Base-by-base conservation (phyloP, 2,888 invertebrate species). In the Tachina fera region DNA sequence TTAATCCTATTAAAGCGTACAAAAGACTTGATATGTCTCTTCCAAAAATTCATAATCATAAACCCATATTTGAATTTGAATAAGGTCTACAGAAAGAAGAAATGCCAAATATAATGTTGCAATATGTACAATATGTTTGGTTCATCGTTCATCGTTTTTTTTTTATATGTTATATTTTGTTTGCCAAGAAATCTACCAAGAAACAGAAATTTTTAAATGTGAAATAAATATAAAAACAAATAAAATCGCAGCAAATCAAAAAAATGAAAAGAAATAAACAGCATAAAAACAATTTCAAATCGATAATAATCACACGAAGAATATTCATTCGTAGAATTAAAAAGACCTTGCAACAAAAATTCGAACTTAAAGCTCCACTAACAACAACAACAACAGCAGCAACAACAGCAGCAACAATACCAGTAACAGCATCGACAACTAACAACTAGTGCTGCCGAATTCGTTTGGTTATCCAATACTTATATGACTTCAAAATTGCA, bases 241-340 rank as follows among this genome's bases (percentile, higher is more conserved):
- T 75, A 63, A 75, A 78, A 74, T 49, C 9, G 41, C 16, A 49
- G 22, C 58, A n/a, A 39, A 70, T 22, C 1, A 43, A 56, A 16
- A 70, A 58, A 41, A 31, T 31, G 0, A 43, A 67, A 76, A 45
- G 45, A 76, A 81, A 76, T 49, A 76, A 67, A 63, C 53, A 77
- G 45, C 47, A 53, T 74, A 86, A 77, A 86, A 84, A 86, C 61
- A 82, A 86, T 78, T 79, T 79, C 76, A 89, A 87, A 89, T 88
- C 89, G 91, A 91, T 91, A 91, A 90, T 90, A 90, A 91, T 91
- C 91, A 89, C 90, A 91, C 91, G 90, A 91, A 90, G 90, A 91
- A 90, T 90, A 90, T 89, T 91, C 90, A 90, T 91, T 91, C 91
- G 89, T 78, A 88, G 91, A 91, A 91, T 88, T 88, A 87, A 88